Base-by-base conservation (phyloP, 1,140 invertebrate genomes). In the Uloborus diversus region DNA sequence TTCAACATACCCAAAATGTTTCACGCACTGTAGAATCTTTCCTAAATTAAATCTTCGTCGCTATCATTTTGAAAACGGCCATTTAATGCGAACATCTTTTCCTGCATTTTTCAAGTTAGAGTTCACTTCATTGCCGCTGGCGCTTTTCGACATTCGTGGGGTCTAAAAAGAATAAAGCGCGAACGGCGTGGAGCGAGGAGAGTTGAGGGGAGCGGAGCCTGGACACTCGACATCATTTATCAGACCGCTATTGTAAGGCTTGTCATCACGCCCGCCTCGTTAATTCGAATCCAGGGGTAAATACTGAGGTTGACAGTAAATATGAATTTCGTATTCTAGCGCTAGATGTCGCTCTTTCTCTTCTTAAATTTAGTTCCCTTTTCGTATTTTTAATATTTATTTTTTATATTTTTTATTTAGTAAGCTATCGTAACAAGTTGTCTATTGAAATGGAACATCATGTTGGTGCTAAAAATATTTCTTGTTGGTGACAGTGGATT, bases 231-330 rank as follows among this genome's bases (percentile, higher is more conserved):
- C 37, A 25, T 42, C 64, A 66, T 66, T 66, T 66, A 66, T 66
- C 64, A 66, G 42, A n/a, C 27, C 42, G 25, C 42, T 49, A 37
- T 66, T 66, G 64, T 66, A 23, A 14, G 27, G 13, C 23, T 42
- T 66, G 64, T 66, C 64, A 66, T 66, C 64, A 47, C 64, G 64
- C 64, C 64, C 27, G 37, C 64, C 64, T 66, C 64, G 64, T 66
- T 66, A 66, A 66, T 66, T 66, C 64, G 64, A 66, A 66, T 66
- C 64, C 37, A 66, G 64, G 35, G 42, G 64, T 66, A 66, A 66
- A 66, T 66, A 66, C 37, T 64, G 42, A 66, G 23, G 32, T 27
- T 66, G 64, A 66, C 64, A 66, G 42, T 66, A 66, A 66, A 66
- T 66, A 66, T 66, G 37, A 66, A 66, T 66, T 47, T 28, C 11